These are phyloP conservation scores for Buteo buteo DNA, from an alignment of 2,113 vertebrate species.

Conservation along the genomic window DNA sequence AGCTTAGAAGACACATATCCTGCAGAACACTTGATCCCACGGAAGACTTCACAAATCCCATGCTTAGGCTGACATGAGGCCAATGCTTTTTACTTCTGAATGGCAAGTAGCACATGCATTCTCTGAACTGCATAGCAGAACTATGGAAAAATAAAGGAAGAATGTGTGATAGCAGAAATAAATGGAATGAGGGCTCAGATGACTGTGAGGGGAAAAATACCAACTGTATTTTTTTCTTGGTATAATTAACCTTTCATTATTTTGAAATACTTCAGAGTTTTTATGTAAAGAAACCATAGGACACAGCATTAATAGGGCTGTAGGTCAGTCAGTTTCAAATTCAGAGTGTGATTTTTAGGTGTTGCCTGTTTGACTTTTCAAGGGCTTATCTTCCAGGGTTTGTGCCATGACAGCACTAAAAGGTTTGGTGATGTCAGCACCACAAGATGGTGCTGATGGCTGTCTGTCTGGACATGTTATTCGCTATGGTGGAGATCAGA, in stretches of 20 bases:
- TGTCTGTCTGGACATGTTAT: neutral
- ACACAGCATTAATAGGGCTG: neutral
- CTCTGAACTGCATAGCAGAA: neutral
- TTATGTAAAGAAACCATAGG: neutral
- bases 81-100: neutral
- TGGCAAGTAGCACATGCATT: neutral
- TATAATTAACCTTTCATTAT: neutral
- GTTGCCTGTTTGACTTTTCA: neutral
- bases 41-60: neutral
- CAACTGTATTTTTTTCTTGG: neutral
- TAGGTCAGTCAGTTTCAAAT: neutral
- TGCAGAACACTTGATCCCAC: neutral
- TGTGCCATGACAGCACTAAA: neutral
- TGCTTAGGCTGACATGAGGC: neutral
- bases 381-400: neutral
- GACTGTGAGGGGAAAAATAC: neutral
- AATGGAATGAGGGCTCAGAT: neutral
- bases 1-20: neutral
- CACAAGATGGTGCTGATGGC: conserved; percentile 26
- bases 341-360: neutral
- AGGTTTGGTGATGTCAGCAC: neutral
- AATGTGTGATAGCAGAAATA: neutral
- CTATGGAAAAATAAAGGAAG: neutral
- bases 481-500: neutral
- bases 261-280: neutral